A percentile compares a stretch with the other conserved stretches of the same genome.
Conservation (phyloP, 2,113 vertebrate genomes). For the Odontophorus gujanensis region DNA sequence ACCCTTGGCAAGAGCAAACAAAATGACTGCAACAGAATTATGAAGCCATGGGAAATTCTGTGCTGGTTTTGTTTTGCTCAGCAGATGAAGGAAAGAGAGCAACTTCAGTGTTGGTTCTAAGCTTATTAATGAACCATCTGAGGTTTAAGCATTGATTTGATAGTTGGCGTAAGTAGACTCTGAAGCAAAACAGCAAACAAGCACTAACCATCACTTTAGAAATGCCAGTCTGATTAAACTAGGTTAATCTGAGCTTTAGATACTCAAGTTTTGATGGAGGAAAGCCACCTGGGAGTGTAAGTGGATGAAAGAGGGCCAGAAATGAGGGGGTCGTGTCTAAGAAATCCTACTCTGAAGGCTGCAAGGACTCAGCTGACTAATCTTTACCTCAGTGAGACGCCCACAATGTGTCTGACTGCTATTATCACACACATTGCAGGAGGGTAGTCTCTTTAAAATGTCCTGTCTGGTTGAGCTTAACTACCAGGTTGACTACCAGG, state of each 20-base stretch:
- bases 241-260: neutral
- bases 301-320: neutral
- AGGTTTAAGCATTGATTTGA: neutral
- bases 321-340: neutral
- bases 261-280: neutral
- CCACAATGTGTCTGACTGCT: neutral
- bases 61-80: neutral
- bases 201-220: neutral
- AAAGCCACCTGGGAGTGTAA: neutral
- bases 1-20: neutral
- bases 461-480: neutral
- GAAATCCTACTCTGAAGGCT: neutral
- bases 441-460: neutral
- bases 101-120: neutral
- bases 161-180: fast-evolving
- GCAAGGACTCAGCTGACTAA: neutral
- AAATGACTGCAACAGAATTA: neutral
- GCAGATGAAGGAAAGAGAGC: neutral
- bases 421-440: neutral
- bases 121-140: neutral
- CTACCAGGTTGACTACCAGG: neutral
- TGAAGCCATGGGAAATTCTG: neutral
- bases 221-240: neutral
- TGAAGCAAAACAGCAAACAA: neutral
- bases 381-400: neutral